Conservation (phyloP, 2,888 invertebrate species). For the Ennomos fuscantarius region DNA sequence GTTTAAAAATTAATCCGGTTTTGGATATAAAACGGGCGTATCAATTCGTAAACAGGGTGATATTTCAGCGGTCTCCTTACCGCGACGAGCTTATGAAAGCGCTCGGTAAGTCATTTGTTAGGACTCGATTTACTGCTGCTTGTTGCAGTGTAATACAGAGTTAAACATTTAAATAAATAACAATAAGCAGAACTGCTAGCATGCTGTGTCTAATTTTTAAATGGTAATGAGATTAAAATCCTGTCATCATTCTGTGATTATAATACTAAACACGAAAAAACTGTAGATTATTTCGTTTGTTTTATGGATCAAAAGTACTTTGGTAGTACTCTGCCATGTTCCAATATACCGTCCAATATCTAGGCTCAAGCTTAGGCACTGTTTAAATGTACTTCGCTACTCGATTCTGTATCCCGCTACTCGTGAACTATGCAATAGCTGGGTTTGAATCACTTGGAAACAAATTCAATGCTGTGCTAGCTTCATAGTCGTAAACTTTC, state of each 20-base stretch:
- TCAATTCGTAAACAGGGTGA: conserved; percentile 39
- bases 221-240: too few species aligned
- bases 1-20: conserved; percentile 36
- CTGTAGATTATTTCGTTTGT: too few species aligned
- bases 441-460: conserved; percentile 63
- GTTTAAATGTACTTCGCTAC: conserved; percentile 11
- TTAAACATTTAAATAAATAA: not conserved
- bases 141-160: conserved; percentile 32
- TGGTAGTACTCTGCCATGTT: too few species aligned
- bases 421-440: conserved; percentile 68
- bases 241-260: too few species aligned
- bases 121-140: conserved; percentile 52
- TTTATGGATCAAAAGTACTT: too few species aligned
- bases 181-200: too few species aligned
- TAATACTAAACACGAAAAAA: too few species aligned
- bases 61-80: conserved; percentile 39
- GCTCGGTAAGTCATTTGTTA: conserved; percentile 52
- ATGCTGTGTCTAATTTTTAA: too few species aligned
- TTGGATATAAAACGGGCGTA: conserved; percentile 31
- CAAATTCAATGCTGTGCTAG: conserved; percentile 67
- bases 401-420: conserved; percentile 59
- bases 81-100: conserved; percentile 38
- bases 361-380: conserved; percentile 6
- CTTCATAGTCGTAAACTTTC: conserved; percentile 69
- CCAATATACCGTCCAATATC: not conserved